Evolutionary conservation across 1,140 invertebrate genomes (phyloP).

Genomic region (Gonioctena quinquepunctata): DNA sequence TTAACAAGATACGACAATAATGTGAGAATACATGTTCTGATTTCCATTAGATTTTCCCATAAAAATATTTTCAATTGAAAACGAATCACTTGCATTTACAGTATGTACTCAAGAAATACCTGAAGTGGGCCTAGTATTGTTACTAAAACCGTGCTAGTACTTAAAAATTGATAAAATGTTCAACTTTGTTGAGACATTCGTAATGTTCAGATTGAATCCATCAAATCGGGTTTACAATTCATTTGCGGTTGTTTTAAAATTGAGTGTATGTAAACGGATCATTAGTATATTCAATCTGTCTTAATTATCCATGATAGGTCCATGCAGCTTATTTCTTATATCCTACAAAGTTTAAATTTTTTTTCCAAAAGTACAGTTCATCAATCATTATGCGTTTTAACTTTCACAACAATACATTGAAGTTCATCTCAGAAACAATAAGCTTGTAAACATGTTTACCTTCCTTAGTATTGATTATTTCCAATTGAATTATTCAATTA

Average conservation of each 20-base stretch:
- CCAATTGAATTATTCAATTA: background rate
- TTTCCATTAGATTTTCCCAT: too few species aligned
- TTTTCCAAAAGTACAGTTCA: background rate
- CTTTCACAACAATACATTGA: background rate
- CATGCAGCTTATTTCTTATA: background rate
- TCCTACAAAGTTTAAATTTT: too few species aligned
- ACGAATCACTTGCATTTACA: too few species aligned
- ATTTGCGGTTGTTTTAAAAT: background rate
- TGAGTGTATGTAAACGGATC: background rate
- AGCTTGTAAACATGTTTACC: background rate
- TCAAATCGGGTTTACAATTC: background rate
- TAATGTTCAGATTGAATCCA: too few species aligned
- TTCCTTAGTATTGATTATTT: background rate
- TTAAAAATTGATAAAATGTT: too few species aligned
- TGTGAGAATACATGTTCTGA: too few species aligned
- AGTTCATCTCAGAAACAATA: conserved; percentile 5
- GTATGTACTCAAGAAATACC: too few species aligned
- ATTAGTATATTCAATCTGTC: background rate
- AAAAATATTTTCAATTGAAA: too few species aligned
- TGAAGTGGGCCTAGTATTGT: too few species aligned
- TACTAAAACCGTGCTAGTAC: too few species aligned
- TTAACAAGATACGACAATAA: too few species aligned
- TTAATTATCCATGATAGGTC: background rate
- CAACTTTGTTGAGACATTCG: too few species aligned
- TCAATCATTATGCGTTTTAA: conserved; percentile 7